These are phyloP conservation scores for Lepus timidus DNA, from an alignment of 2,113 vertebrate species.

Conservation along the genomic window DNA sequence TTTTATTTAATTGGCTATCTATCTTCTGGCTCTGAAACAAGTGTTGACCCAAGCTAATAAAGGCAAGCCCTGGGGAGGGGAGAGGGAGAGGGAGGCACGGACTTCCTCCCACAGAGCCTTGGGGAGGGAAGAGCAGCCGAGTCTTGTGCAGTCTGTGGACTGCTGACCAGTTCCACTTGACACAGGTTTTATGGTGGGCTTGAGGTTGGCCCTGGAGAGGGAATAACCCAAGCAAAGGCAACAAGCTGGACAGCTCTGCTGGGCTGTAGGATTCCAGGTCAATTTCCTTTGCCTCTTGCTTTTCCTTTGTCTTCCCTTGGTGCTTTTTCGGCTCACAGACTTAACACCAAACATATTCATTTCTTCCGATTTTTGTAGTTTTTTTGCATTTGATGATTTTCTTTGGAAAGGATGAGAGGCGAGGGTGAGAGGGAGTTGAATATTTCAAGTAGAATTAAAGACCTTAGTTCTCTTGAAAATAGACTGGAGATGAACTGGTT, in stretches of 20 bases:
- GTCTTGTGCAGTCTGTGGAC: not conserved
- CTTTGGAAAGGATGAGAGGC: not conserved
- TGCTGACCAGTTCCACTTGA: not conserved
- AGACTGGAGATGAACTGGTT: not conserved
- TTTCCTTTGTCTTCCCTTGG: not conserved
- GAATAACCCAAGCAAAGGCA: not conserved
- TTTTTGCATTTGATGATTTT: conserved; percentile 39
- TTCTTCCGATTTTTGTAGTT: not conserved
- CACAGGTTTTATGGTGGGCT: not conserved
- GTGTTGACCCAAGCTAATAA: conserved; percentile 17
- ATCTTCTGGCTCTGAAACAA: conserved; percentile 43
- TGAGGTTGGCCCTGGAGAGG: not conserved
- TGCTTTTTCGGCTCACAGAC: not conserved
- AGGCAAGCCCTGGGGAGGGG: not conserved
- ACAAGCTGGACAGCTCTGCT: not conserved
- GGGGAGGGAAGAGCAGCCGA: not conserved
- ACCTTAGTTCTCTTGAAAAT: not conserved
- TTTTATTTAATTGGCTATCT: not conserved
- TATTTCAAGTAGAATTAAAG: not conserved
- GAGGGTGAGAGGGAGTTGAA: not conserved
- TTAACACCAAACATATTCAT: not conserved
- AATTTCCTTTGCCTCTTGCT: not conserved
- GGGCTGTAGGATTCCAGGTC: not conserved
- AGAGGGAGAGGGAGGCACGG: not conserved
- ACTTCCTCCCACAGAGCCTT: not conserved